Evolutionary conservation across 2,797 vertebrate species (phyloP).

Genomic region (Peromyscus aztecus): DNA sequence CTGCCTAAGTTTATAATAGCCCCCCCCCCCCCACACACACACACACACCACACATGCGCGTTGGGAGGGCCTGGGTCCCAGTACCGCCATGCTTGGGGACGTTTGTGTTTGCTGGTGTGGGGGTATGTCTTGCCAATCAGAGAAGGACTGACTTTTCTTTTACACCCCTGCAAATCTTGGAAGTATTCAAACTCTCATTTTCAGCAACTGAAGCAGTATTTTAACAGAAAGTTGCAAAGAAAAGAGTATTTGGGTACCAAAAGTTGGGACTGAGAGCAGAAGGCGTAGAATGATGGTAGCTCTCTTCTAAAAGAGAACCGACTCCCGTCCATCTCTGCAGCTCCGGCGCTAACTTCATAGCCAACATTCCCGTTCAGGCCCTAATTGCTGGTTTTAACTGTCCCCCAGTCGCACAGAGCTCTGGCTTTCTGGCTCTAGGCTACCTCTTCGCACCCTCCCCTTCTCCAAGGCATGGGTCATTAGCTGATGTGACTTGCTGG

Average conservation of each 20-base stretch:
- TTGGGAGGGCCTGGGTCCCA: neutral
- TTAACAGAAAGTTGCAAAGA: conserved; percentile 68
- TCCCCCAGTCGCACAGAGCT: neutral
- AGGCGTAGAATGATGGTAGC: neutral
- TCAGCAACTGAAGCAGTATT: conserved; percentile 66
- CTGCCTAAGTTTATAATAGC: neutral
- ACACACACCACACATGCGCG: neutral
- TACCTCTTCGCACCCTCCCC: rapidly evolving
- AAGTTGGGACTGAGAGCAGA: neutral
- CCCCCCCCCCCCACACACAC: neutral
- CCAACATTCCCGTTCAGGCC: neutral
- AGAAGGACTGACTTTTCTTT: neutral
- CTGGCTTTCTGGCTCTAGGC: neutral
- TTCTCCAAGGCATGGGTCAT: neutral
- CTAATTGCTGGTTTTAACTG: conserved; percentile 44
- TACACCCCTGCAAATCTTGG: conserved; percentile 4
- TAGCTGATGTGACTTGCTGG: neutral
- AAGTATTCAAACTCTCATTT: conserved; percentile 9
- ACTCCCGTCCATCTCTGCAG: conserved; percentile 52
- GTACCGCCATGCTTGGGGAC: too few species aligned
- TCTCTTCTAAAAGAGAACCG: conserved; percentile 35
- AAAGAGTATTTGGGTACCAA: conserved; percentile 64
- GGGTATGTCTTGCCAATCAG: neutral
- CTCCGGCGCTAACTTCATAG: conserved; percentile 21
- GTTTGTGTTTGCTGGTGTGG: neutral